Percentiles rank a stretch among this genome's conserved stretches.
These are phyloP conservation scores for Archips crataeganus DNA, from an alignment of 2,888 invertebrate genomes.

Conservation along the genomic window DNA sequence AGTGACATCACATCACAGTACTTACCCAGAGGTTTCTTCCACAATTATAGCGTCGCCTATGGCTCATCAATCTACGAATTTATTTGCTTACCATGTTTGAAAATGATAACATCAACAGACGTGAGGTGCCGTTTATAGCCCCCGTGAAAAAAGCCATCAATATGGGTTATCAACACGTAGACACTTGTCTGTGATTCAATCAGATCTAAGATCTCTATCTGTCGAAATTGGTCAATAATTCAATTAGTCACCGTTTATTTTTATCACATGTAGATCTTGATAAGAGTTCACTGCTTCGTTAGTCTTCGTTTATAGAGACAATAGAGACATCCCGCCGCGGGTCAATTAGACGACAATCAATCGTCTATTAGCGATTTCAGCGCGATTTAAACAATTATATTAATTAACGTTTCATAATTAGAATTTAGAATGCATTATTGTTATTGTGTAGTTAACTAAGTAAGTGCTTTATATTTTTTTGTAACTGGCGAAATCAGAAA, in stretches of 20 bases:
- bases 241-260: not conserved
- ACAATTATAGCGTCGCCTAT: slow-evolving; percentile 16
- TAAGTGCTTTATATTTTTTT: too few species aligned
- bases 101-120: slow-evolving; percentile 1
- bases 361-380: not conserved
- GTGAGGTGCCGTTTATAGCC: slow-evolving; percentile 12
- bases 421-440: too few species aligned
- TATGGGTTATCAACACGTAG: slow-evolving; percentile 8
- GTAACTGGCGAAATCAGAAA: too few species aligned
- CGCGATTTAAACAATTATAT: not conserved
- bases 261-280: slow-evolving; percentile 7
- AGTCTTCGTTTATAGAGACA: not conserved
- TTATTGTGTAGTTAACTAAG: too few species aligned
- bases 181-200: not conserved
- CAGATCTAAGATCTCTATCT: not conserved
- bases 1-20: slow-evolving; percentile 33
- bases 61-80: slow-evolving; percentile 29
- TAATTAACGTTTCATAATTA: not conserved
- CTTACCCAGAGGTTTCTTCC: slow-evolving; percentile 24
- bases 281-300: slow-evolving; percentile 8
- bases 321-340: not conserved
- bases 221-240: not conserved
- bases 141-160: slow-evolving; percentile 1
- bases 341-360: not conserved
- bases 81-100: slow-evolving; percentile 18